Percentiles rank a stretch among this genome's conserved stretches.
Evolutionary conservation across 2,888 invertebrate genomes (phyloP).

Genomic region (Drosophila acutilabella): DNA sequence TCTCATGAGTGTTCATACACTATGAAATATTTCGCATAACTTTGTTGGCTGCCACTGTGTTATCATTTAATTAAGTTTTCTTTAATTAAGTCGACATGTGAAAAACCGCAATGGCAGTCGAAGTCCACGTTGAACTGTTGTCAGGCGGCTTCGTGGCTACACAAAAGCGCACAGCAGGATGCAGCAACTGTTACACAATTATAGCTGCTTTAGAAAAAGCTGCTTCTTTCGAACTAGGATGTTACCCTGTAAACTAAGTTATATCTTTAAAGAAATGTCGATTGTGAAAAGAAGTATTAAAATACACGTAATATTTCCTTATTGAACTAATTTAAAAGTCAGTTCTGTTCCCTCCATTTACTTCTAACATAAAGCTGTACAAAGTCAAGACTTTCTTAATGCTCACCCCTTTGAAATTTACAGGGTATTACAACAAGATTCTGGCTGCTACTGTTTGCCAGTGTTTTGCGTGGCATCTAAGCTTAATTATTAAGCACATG

Average conservation of each 20-base stretch:
- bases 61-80: constrained; percentile 83
- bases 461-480: constrained; percentile 47
- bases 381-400: not conserved
- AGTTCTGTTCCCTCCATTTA: no score
- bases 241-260: not conserved
- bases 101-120: constrained; percentile 58
- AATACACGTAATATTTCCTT: no score
- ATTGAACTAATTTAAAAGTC: no score
- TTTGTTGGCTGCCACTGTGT: constrained; percentile 71
- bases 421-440: constrained; percentile 22
- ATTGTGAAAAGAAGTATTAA: no score
- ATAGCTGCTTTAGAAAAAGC: not conserved
- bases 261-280: no score
- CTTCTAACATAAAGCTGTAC: no score
- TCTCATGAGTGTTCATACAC: not conserved
- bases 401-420: not conserved
- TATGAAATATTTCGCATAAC: constrained; percentile 66
- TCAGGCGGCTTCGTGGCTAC: constrained; percentile 29
- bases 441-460: constrained; percentile 20
- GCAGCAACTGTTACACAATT: constrained; percentile 47
- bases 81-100: constrained; percentile 80
- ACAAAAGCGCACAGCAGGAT: constrained; percentile 48
- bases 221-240: no score
- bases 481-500: constrained; percentile 70
- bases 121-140: constrained; percentile 25